Conservation (phyloP, 2,113 vertebrate genomes). For the Scalopus aquaticus region DNA sequence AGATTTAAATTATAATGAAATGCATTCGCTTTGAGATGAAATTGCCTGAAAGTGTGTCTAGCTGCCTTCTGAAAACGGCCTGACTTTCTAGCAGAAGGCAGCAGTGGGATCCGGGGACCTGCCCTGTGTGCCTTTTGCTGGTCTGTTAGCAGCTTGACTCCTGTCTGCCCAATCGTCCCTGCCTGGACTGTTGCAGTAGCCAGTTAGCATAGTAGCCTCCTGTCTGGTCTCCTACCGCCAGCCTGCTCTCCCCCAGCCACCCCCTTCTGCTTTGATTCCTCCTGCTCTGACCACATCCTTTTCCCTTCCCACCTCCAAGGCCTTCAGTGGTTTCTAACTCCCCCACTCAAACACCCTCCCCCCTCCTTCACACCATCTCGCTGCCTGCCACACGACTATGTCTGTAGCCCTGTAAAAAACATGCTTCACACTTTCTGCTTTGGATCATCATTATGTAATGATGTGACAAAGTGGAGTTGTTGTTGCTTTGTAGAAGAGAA, state of each 20-base stretch:
- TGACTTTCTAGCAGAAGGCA: not conserved
- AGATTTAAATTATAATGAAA: conserved; percentile 62
- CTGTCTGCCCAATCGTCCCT: not conserved
- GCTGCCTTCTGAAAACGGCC: not conserved
- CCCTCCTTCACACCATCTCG: not conserved
- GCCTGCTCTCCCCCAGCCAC: not conserved
- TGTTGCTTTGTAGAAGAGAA: not conserved
- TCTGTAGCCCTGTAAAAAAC: not conserved
- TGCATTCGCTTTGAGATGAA: conserved; percentile 29
- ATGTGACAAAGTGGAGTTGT: too few species aligned
- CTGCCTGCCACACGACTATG: accelerated
- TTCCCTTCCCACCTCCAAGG: not conserved
- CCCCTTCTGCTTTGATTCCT: not conserved
- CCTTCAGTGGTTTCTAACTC: not conserved
- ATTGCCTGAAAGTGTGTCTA: not conserved
- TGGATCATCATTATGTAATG: too few species aligned
- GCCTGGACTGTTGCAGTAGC: not conserved
- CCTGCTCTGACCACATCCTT: not conserved
- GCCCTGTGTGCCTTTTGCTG: not conserved
- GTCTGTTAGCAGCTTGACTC: not conserved
- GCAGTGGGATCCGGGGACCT: too few species aligned
- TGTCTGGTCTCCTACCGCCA: accelerated
- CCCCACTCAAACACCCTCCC: not conserved
- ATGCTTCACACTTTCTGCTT: not conserved
- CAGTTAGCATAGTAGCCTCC: not conserved